Base-by-base conservation (phyloP, 1,140 invertebrate genomes). In the Zeugodacus cucurbitae region DNA sequence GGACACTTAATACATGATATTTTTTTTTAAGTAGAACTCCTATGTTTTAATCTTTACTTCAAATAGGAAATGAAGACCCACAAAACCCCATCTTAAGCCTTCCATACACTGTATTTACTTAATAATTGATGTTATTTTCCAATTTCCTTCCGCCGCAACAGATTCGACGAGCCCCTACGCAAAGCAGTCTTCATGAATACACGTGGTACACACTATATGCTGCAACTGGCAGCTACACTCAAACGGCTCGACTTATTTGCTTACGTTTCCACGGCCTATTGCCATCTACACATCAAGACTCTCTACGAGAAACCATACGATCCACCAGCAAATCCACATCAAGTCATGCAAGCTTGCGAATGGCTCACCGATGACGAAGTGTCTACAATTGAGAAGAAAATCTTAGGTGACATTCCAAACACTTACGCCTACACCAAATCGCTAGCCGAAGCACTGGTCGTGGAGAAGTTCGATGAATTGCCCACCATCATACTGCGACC, bases 361-460 rank as follows among this genome's bases (percentile, higher is more conserved):
- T 97, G 97, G 96, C 96, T 99, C 95, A 96, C 96, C 20, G 96
- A 97, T 34, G 96, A 97, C 6, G 95, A 97, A 4, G 94, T 97
- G 3, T 95, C 96, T 89, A 94, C 95, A 7, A 96, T 98, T 34
- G 91, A 93, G 86, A 90, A 90, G 37, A 93, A 92, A 91, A 94
- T 99, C 85, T 94, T 99, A 59, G 96, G 96, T 22, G 95, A 96
- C 70, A 94, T 97, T 87, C 98, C 98, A 4, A 98, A 98, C 91
- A 98, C 97, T 0, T 98, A 99, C 90, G 98, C 97, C 1, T 98
- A 97, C 90, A 98, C 98, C 0, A 99, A 99, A 94, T 97, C 97
- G 1, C 92, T 98, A 14, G 96, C 97, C 0, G 98, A 99, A 94
- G 95, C 96, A 20, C 91, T 98, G 54, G 96, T 97, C 1, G 96